Evolutionary conservation across 2,113 vertebrate species (phyloP).

Genomic region (Rhabdomys dilectus): DNA sequence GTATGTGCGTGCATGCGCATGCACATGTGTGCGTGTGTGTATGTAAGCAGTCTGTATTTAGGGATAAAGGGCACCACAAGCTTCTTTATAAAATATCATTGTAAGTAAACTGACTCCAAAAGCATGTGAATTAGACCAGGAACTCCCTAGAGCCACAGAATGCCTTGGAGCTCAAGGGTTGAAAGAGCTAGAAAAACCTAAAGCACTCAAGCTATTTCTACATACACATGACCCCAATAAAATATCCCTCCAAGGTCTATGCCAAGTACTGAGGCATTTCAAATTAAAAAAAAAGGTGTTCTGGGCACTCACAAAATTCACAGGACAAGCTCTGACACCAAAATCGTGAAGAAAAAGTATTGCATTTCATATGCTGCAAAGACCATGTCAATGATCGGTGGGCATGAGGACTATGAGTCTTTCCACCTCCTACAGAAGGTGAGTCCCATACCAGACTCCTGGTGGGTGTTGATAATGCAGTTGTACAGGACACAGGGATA

Average conservation of each 20-base stretch:
- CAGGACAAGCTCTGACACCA: not conserved
- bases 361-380: not conserved
- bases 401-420: not conserved
- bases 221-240: not conserved
- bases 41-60: not conserved
- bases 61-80: not conserved
- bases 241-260: not conserved
- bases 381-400: not conserved
- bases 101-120: not conserved
- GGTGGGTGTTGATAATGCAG: too few species aligned
- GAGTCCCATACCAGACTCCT: rapidly evolving
- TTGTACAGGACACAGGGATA: not conserved
- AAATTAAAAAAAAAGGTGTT: not conserved
- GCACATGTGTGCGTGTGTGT: not conserved
- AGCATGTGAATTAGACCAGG: not conserved
- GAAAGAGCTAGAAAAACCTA: not conserved
- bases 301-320: not conserved
- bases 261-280: not conserved
- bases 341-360: not conserved
- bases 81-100: not conserved
- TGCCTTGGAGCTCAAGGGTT: not conserved
- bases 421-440: not conserved
- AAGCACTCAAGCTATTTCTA: not conserved
- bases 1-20: too few species aligned
- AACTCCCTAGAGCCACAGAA: not conserved